Percentiles rank a stretch among this genome's conserved stretches.
Evolutionary conservation across 2,888 invertebrate genomes (phyloP).

Genomic region (Acanthacorydalis orientalis): DNA sequence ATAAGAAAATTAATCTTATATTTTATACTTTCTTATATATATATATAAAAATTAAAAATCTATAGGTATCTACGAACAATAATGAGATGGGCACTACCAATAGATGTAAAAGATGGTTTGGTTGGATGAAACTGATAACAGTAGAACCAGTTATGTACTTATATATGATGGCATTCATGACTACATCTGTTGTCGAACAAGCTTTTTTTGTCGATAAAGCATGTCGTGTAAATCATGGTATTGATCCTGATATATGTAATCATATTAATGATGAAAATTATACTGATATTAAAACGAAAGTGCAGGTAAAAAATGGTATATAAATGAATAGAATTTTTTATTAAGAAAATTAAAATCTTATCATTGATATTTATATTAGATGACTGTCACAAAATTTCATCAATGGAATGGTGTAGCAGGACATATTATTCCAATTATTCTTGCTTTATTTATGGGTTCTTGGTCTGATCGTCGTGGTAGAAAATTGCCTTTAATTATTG

Average conservation of each 20-base stretch:
- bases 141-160: conserved; percentile 79
- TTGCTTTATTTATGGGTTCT: conserved; percentile 65
- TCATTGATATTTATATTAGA: conserved; percentile 24
- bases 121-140: conserved; percentile 30
- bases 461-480: conserved; percentile 69
- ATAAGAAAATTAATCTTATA: no score
- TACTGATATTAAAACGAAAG: conserved; percentile 41
- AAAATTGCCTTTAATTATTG: conserved; percentile 55
- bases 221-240: conserved; percentile 56
- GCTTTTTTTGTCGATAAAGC: conserved; percentile 63
- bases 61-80: not conserved
- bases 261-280: conserved; percentile 37
- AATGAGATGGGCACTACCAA: not conserved
- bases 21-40: no score
- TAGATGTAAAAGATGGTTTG: conserved; percentile 7
- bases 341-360: not conserved
- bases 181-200: conserved; percentile 63
- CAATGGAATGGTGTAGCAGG: conserved; percentile 64
- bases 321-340: not conserved
- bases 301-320: conserved; percentile 38
- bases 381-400: conserved; percentile 55
- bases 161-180: conserved; percentile 78
- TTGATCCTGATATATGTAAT: conserved; percentile 47
- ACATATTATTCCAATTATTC: conserved; percentile 53
- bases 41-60: no score